Evolutionary conservation across 2,888 invertebrate species (phyloP).

Genomic region (Anoplius nigerrimus): DNA sequence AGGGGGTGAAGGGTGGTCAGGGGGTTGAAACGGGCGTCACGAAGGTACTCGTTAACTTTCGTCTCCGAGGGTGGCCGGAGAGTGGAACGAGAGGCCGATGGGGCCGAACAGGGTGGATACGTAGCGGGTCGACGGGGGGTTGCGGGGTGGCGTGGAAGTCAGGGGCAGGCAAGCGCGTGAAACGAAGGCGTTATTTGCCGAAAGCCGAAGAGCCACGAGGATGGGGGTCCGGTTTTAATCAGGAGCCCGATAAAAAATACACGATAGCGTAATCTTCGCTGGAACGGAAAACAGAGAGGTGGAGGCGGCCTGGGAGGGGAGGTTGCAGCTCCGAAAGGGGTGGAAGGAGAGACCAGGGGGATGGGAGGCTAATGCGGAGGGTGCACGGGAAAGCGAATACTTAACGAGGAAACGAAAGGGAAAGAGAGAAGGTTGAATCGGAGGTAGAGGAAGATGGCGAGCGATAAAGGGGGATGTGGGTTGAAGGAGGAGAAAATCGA

Average conservation of each 20-base stretch:
- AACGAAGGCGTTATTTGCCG: conserved; percentile 54
- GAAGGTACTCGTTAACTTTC: conserved; percentile 55
- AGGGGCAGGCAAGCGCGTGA: conserved; percentile 35
- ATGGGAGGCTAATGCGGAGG: conserved; percentile 1
- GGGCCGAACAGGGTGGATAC: too few species aligned
- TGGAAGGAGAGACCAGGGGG: conserved; percentile 21
- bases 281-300: conserved; percentile 55
- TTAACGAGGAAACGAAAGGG: conserved; percentile 17
- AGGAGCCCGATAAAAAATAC: conserved; percentile 60
- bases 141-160: neutral
- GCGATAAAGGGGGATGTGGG: neutral
- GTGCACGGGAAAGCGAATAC: conserved; percentile 2
- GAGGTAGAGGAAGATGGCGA: neutral
- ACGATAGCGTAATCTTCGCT: conserved; percentile 63
- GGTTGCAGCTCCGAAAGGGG: conserved; percentile 32
- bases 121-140: neutral
- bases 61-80: conserved; percentile 34
- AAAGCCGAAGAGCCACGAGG: conserved; percentile 33
- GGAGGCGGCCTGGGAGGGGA: conserved; percentile 9
- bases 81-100: neutral
- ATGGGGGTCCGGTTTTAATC: conserved; percentile 57
- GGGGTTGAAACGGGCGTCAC: conserved; percentile 42
- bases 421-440: neutral
- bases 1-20: conserved; percentile 8
- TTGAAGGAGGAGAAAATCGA: conserved; percentile 10